Conservation (phyloP, 2,888 invertebrate species). For the Isotomurus palustris region DNA sequence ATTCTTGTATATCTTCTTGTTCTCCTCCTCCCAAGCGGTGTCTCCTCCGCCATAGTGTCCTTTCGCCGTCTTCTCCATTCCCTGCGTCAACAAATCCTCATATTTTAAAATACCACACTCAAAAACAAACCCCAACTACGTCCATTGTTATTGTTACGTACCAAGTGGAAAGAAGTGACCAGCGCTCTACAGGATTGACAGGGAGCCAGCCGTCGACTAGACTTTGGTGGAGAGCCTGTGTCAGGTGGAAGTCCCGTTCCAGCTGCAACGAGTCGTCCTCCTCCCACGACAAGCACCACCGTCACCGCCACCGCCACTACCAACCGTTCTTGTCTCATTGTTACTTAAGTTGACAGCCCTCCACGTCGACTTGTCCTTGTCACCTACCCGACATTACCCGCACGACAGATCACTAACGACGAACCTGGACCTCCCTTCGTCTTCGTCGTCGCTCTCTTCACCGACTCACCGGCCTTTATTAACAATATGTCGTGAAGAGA, state of each 20-base stretch:
- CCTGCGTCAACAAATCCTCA: conserved; percentile 53
- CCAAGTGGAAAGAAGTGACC: conserved; percentile 61
- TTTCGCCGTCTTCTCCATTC: conserved; percentile 73
- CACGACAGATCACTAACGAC: too few relatives aligned
- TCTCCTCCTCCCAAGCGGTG: conserved; percentile 88
- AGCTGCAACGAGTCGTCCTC: too few relatives aligned
- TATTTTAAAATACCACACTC: neutral
- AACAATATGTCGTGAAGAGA: too few relatives aligned
- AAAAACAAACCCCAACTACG: too few relatives aligned
- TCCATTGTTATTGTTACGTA: too few relatives aligned
- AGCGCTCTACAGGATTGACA: conserved; percentile 73
- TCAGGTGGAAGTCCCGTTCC: too few relatives aligned
- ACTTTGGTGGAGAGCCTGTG: conserved; percentile 24
- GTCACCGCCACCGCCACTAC: neutral
- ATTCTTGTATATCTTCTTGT: conserved; percentile 71
- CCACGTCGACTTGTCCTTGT: too few relatives aligned
- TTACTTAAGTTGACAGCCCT: too few relatives aligned
- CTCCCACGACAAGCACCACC: neutral
- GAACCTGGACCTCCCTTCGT: too few relatives aligned
- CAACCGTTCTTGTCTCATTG: neutral
- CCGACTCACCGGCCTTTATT: too few relatives aligned
- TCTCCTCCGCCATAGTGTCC: conserved; percentile 91
- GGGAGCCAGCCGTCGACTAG: conserved; percentile 58
- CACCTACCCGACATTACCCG: too few relatives aligned
- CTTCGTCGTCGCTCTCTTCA: too few relatives aligned